phyloP scores from a whole-genome alignment of 2,888 invertebrate species.

The Leucania comma region DNA sequence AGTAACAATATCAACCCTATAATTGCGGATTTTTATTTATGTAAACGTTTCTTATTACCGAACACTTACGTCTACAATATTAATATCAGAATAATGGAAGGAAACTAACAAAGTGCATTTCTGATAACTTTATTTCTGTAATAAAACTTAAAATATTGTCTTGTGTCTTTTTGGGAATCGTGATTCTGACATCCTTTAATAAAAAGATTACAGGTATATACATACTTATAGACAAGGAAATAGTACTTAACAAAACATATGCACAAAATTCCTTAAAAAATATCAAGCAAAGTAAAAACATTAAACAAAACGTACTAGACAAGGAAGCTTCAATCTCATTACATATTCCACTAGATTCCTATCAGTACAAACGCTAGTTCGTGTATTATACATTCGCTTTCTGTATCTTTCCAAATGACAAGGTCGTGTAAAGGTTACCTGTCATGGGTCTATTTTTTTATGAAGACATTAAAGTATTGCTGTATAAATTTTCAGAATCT shows the following conservation, averaged over 20 bases:
- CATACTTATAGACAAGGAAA: slow-evolving; percentile 48
- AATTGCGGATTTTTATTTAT: not conserved
- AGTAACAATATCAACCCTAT: not conserved
- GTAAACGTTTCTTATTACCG: not conserved
- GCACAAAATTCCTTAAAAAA: slow-evolving; percentile 49
- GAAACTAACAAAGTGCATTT: slow-evolving; percentile 10
- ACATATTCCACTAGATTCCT: slow-evolving; percentile 64
- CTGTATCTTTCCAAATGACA: slow-evolving; percentile 71
- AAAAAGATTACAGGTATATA: slow-evolving; percentile 13
- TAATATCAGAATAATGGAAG: not conserved
- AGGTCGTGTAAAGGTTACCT: slow-evolving; percentile 72
- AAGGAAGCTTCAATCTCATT: slow-evolving; percentile 65
- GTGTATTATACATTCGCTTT: slow-evolving; percentile 67
- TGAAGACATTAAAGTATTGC: slow-evolving; percentile 29
- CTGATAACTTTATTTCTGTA: slow-evolving; percentile 5
- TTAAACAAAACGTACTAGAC: slow-evolving; percentile 54
- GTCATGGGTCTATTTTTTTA: slow-evolving; percentile 56
- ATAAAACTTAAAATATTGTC: slow-evolving; percentile 19
- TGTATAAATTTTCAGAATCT: slow-evolving; percentile 31
- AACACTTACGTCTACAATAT: not conserved
- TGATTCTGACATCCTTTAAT: slow-evolving; percentile 30
- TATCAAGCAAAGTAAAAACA: slow-evolving; percentile 37
- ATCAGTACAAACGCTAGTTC: slow-evolving; percentile 61
- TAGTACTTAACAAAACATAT: slow-evolving; percentile 40
- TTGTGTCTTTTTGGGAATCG: slow-evolving; percentile 10